Percentiles rank a stretch among this genome's conserved stretches.
Conservation (phyloP, 2,888 invertebrate species). For the Megastigmus dorsalis region DNA sequence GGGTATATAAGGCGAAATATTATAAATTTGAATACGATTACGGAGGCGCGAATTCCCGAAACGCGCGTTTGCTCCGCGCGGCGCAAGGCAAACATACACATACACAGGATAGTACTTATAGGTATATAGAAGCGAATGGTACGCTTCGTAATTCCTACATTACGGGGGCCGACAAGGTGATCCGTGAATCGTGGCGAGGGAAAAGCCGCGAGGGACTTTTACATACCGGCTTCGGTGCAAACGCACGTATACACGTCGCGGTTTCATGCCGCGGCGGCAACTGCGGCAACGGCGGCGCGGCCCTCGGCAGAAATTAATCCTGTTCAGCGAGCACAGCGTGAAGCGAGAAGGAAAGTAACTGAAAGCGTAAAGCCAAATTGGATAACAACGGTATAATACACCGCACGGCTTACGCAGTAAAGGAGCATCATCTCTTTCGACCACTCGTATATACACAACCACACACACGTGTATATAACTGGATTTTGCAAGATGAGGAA, state of each 20-base stretch:
- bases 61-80: slow-evolving; percentile 9
- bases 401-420: slow-evolving; percentile 53
- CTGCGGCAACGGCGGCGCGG: neutral
- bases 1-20: too few relatives aligned
- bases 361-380: slow-evolving; percentile 70
- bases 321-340: slow-evolving; percentile 62
- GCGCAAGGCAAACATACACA: neutral
- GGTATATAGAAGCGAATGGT: neutral
- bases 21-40: slow-evolving; percentile 34
- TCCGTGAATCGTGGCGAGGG: slow-evolving; percentile 27
- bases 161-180: slow-evolving; percentile 4
- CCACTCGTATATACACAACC: too few relatives aligned
- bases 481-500: slow-evolving; percentile 42
- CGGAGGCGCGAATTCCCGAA: slow-evolving; percentile 5
- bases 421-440: slow-evolving; percentile 35
- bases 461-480: too few relatives aligned
- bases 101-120: too few relatives aligned
- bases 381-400: slow-evolving; percentile 58
- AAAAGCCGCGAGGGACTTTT: slow-evolving; percentile 23
- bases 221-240: neutral
- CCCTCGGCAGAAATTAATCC: slow-evolving; percentile 62
- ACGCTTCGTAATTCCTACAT: slow-evolving; percentile 27
- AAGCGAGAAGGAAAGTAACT: slow-evolving; percentile 67
- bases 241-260: slow-evolving; percentile 7
- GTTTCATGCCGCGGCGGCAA: slow-evolving; percentile 25